phyloP scores from a whole-genome alignment of 2,888 invertebrate genomes.

The Ernsta delagoae region DNA sequence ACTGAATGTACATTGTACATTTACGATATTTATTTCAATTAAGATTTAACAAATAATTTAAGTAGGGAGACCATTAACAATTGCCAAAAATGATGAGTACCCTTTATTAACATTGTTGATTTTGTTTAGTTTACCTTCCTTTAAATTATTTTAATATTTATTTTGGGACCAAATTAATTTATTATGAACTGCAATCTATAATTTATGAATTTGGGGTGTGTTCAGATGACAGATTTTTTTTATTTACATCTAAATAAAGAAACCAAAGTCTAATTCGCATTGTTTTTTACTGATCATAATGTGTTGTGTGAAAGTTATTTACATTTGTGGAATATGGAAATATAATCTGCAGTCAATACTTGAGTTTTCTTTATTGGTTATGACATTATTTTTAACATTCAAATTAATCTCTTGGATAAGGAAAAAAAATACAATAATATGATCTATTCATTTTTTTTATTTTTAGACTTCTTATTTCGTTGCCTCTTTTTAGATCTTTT shows the following conservation, averaged over 20 bases:
- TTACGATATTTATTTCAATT: conserved; percentile 78
- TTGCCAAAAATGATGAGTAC: conserved; percentile 84
- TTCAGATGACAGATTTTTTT: conserved; percentile 75
- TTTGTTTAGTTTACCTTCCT: conserved; percentile 70
- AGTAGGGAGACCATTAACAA: conserved; percentile 77
- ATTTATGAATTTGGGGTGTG: conserved; percentile 80
- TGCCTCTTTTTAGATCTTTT: conserved; percentile 71
- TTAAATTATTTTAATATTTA: conserved; percentile 81
- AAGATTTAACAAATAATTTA: conserved; percentile 73
- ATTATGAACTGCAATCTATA: conserved; percentile 73
- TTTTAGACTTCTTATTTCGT: conserved; percentile 63
- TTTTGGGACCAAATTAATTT: conserved; percentile 85
- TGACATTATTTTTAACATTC: neutral
- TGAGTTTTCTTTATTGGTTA: conserved; percentile 53
- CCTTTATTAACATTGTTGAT: conserved; percentile 77
- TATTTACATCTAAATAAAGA: conserved; percentile 83
- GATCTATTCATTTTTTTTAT: conserved; percentile 47
- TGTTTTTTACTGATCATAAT: conserved; percentile 69
- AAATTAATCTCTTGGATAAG: neutral
- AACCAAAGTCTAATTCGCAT: conserved; percentile 82
- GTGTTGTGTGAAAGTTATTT: conserved; percentile 64
- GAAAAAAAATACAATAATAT: conserved; percentile 4
- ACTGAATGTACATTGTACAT: conserved; percentile 69
- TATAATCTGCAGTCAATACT: conserved; percentile 68
- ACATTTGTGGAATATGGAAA: conserved; percentile 68